Conservation (phyloP, 2,797 vertebrate species). For the Nothura maculosa region DNA sequence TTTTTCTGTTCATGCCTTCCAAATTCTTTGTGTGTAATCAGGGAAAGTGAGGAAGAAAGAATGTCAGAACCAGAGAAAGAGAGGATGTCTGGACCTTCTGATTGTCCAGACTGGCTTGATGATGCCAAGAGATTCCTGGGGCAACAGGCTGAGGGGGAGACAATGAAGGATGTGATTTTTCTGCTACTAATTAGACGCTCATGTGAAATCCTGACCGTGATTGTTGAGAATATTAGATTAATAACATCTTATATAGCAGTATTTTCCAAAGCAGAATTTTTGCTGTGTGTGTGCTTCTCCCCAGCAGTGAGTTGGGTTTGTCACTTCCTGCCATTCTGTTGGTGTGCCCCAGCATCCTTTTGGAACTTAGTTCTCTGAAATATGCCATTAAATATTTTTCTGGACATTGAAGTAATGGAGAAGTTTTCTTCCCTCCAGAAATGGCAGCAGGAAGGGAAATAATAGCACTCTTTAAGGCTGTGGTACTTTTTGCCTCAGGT, state of each 20-base stretch:
- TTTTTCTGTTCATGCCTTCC: neutral
- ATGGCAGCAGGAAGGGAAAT: neutral
- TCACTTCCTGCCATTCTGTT: neutral
- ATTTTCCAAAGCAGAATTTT: neutral
- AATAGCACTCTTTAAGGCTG: neutral
- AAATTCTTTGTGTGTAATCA: neutral
- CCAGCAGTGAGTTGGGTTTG: neutral
- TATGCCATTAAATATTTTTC: neutral
- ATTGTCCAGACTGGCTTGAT: neutral
- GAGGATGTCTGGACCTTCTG: neutral
- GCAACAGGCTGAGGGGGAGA: neutral
- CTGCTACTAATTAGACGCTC: neutral
- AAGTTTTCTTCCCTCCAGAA: neutral
- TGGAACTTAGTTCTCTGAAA: neutral
- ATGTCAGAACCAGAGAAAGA: no score
- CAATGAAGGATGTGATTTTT: neutral
- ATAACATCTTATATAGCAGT: neutral
- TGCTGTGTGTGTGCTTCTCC: neutral
- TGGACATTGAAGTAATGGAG: neutral
- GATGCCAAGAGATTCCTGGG: neutral
- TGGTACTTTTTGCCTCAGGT: neutral
- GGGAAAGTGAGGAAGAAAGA: neutral
- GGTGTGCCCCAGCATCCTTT: neutral
- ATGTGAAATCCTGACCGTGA: neutral
- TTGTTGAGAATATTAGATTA: neutral